Evolutionary conservation across 2,888 invertebrate genomes (phyloP).

Genomic region (Suillia variegata): DNA sequence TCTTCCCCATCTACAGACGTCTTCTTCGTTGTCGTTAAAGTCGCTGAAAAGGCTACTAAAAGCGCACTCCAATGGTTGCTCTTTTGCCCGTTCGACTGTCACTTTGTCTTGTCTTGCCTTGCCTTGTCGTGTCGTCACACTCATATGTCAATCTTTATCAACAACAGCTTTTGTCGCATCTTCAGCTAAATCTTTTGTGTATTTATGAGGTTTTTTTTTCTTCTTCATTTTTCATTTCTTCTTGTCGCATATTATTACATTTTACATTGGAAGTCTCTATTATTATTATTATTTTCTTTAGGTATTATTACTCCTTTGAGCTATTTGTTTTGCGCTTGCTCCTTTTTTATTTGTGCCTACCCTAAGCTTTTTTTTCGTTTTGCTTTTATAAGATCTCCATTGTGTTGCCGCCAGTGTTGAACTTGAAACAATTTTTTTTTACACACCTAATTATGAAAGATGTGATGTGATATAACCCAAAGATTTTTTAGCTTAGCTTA

Average conservation of each 20-base stretch:
- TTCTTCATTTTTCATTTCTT: not conserved
- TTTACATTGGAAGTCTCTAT: not conserved
- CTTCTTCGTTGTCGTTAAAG: no score
- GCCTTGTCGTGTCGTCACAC: not conserved
- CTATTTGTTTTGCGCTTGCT: not conserved
- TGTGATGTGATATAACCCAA: no score
- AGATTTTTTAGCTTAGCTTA: no score
- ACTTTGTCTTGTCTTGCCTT: no score
- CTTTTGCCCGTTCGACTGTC: no score
- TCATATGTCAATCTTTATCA: not conserved
- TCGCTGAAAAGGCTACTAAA: no score
- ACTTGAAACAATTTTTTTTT: no score
- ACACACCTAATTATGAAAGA: no score
- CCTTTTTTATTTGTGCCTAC: not conserved
- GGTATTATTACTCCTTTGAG: not conserved
- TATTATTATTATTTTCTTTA: not conserved
- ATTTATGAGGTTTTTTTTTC: not conserved
- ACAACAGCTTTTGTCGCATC: not conserved
- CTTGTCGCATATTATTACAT: not conserved
- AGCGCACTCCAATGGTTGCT: no score
- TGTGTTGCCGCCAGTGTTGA: not conserved
- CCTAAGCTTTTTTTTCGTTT: no score
- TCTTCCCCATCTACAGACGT: no score
- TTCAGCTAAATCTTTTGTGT: not conserved
- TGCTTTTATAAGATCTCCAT: no score